phyloP scores from a whole-genome alignment of 2,888 invertebrate species.

The Macrosoma leucophasiata region DNA sequence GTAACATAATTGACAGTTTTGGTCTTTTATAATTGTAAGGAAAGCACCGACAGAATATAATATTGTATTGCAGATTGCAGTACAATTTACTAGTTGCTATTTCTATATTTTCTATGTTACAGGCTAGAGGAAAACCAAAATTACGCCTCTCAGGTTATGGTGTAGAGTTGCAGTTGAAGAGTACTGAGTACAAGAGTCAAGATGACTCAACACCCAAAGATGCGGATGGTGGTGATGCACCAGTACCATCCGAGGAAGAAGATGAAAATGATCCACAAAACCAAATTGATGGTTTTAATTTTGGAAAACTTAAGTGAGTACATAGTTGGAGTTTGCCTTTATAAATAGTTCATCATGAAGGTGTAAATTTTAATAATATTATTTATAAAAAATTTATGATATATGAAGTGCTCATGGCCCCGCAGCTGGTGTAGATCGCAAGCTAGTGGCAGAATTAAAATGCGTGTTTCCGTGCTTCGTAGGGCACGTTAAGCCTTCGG shows the following conservation, averaged over 20 bases:
- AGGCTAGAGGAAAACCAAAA: constrained; percentile 59
- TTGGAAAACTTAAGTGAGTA: constrained; percentile 86
- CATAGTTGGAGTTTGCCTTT: no score
- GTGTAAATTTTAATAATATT: no score
- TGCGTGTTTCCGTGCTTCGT: no score
- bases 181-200: constrained; percentile 99
- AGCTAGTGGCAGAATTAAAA: no score
- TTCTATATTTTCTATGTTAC: constrained; percentile 20
- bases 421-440: no score
- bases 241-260: constrained; percentile 62
- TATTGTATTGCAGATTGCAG: not conserved
- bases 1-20: no score
- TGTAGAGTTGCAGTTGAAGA: constrained; percentile 98
- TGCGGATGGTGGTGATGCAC: constrained; percentile 60
- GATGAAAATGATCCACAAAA: constrained; percentile 80
- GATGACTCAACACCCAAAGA: constrained; percentile 89
- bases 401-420: no score
- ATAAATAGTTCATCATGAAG: no score
- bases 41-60: no score
- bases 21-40: no score
- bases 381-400: no score
- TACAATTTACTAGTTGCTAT: constrained; percentile 23
- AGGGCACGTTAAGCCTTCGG: no score
- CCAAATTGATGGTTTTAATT: constrained; percentile 91
- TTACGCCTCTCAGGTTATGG: constrained; percentile 97